Percentiles rank a stretch among this genome's conserved stretches.
Evolutionary conservation across 2,797 vertebrate genomes (phyloP).

Genomic region (Botia almorhae): DNA sequence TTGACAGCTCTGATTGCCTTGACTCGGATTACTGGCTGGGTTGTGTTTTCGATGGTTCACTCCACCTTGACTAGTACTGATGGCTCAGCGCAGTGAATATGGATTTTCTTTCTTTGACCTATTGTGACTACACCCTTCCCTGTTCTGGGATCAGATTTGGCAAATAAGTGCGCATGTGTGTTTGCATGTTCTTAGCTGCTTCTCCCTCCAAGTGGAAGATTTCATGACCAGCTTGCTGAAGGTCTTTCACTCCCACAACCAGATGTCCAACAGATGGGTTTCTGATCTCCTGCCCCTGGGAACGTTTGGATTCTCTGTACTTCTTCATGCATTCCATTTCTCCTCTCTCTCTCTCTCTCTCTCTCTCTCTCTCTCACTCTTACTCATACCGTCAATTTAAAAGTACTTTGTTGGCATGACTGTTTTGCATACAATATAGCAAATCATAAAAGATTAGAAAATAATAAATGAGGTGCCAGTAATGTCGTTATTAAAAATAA

Average conservation of each 20-base stretch:
- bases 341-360: slow-evolving; percentile 4
- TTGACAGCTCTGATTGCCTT: slow-evolving; percentile 52
- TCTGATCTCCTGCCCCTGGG: slow-evolving; percentile 60
- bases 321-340: too few species aligned
- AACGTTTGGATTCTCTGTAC: slow-evolving; percentile 55
- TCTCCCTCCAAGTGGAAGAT: slow-evolving; percentile 60
- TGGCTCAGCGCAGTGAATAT: neutral
- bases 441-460: neutral
- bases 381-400: too few species aligned
- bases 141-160: slow-evolving; percentile 2
- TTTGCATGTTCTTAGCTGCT: slow-evolving; percentile 29
- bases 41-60: slow-evolving; percentile 36
- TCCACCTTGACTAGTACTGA: slow-evolving; percentile 41
- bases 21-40: slow-evolving; percentile 15
- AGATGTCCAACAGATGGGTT: slow-evolving; percentile 75
- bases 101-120: slow-evolving; percentile 20
- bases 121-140: slow-evolving; percentile 17
- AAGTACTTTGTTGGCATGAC: neutral
- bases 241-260: slow-evolving; percentile 60
- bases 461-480: too few species aligned
- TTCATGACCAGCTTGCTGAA: slow-evolving; percentile 60
- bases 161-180: neutral
- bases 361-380: neutral
- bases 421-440: slow-evolving; percentile 1
- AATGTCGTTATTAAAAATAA: too few species aligned